A percentile compares a stretch with the other conserved stretches of the same genome.
These are phyloP conservation scores for Propithecus perrieri DNA, from an alignment of 2,797 vertebrate species.

Conservation along the genomic window DNA sequence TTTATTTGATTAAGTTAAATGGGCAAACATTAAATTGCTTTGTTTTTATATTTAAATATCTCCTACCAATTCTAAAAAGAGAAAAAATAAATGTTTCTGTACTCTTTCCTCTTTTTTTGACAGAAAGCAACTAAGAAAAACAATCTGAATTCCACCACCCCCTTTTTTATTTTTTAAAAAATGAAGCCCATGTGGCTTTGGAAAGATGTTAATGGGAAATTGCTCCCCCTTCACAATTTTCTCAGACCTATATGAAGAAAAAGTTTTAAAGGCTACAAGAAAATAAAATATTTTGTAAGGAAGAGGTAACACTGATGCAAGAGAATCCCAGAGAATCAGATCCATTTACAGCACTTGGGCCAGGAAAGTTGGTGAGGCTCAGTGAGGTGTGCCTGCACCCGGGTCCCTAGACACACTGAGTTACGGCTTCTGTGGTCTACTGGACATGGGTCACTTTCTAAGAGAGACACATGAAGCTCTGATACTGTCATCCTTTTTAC, in stretches of 20 bases:
- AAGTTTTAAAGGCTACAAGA: background rate
- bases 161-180: background rate
- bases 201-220: background rate
- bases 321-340: background rate
- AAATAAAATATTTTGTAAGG: background rate
- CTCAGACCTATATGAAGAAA: background rate
- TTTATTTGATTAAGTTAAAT: conserved; percentile 8
- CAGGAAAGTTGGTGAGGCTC: background rate
- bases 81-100: background rate
- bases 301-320: background rate
- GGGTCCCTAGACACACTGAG: background rate
- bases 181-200: conserved; percentile 29
- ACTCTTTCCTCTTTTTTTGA: background rate
- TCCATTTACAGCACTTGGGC: background rate
- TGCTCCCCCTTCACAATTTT: background rate
- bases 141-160: background rate
- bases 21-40: background rate
- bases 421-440: background rate
- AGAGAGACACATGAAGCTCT: background rate
- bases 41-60: background rate
- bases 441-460: background rate
- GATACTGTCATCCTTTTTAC: background rate
- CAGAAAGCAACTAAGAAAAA: conserved; percentile 18
- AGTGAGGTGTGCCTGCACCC: accelerated
- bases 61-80: background rate